Base-by-base conservation (phyloP, 2,888 invertebrate species). In the Xylota sylvarum region DNA sequence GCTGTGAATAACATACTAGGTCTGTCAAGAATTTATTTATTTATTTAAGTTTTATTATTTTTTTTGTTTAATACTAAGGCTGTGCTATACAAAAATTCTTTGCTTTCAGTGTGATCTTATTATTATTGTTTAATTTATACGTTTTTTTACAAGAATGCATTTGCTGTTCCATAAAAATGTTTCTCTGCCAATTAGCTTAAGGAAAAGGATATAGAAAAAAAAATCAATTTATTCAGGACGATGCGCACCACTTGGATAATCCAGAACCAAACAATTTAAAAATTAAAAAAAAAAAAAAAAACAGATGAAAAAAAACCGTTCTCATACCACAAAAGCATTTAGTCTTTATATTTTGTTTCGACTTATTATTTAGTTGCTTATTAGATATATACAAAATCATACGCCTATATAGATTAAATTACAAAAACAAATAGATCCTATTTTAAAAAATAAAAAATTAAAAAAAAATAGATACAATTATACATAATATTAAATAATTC, bases 391-490 rank as follows among this genome's bases (percentile, higher is more conserved):
- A 23, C 23, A 23, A 23, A 23, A 23, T 23, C 23, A 23, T 23
- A 23, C 23, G 23, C 23, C 23, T 23, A 2, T 23, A 23, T 23
- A 3, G 23, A 23, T 3, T 23, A 3, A 23, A 23, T 23, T 23
- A 23, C 23, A 3, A 23, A n/a, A 23, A 23, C 23, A 23, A 23
- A 23, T 23, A 23, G 23, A 2, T 23, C 23, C 23, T 23, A 23
- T 23, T 23, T 23, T 23, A 23, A 23, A 23, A n/a, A n/a, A n/a
- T n/a, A n/a, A n/a, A n/a, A 30, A 30, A 30, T 30, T 30, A 30
- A 30, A 30, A 30, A 5, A 69, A 78, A 76, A 78, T 83, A 78
- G 83, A 83, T 83, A 83, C 78, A 83, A 83, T 83, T 83, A 32
- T 35, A n/a, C n/a, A n/a, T n/a, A n/a, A 37, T 17, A 48, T 48